Percentiles rank a stretch among this genome's conserved stretches.
Evolutionary conservation across 1,140 invertebrate genomes (phyloP).

Genomic region (Riptortus pedestris): DNA sequence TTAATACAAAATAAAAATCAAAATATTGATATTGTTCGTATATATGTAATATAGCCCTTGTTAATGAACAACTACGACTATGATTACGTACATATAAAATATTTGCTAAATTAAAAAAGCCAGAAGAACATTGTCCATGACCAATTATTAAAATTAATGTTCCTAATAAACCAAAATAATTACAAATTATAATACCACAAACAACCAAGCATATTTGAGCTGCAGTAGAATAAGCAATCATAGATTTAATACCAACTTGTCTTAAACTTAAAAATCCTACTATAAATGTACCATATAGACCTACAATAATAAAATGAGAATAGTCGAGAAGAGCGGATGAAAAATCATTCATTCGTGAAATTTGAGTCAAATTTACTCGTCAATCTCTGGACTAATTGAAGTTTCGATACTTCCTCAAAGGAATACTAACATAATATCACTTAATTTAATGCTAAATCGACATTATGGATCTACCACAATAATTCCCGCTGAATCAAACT

Average conservation of each 20-base stretch:
- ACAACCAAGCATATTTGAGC: constrained; percentile 47
- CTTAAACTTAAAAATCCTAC: constrained; percentile 49
- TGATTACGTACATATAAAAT: constrained; percentile 45
- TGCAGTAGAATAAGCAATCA: constrained; percentile 53
- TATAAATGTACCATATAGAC: constrained; percentile 44
- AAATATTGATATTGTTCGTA: neutral
- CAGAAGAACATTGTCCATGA: constrained; percentile 46
- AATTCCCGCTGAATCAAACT: too few species aligned
- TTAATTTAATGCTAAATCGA: too few species aligned
- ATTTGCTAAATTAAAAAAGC: constrained; percentile 56
- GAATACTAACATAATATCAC: too few species aligned
- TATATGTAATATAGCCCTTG: constrained; percentile 34
- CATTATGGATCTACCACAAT: too few species aligned
- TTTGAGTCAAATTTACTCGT: too few species aligned
- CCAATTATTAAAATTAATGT: constrained; percentile 14
- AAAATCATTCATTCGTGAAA: too few species aligned
- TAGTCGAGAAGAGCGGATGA: too few species aligned
- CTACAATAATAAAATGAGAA: constrained; percentile 38
- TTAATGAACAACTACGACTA: constrained; percentile 39
- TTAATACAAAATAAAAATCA: neutral
- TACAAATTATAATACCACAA: constrained; percentile 40
- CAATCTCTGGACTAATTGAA: too few species aligned
- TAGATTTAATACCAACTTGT: constrained; percentile 48
- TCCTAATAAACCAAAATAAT: constrained; percentile 30
- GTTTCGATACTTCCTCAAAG: too few species aligned